phyloP scores from a whole-genome alignment of 2,113 vertebrate genomes.

The Microcebus griseorufus region DNA sequence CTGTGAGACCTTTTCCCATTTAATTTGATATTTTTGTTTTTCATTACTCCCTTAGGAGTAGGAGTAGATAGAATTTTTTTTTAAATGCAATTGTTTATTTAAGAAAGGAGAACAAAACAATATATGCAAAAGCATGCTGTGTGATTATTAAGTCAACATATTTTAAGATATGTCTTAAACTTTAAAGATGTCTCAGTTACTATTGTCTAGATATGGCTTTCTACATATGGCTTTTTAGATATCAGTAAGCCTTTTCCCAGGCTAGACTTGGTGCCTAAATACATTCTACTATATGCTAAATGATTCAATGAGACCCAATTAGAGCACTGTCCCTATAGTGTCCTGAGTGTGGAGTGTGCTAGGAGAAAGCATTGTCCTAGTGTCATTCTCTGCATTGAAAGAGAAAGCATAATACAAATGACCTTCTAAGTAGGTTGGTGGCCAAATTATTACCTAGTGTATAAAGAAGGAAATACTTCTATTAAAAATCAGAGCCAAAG shows the following conservation, averaged over 20 bases:
- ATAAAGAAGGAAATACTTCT: background rate
- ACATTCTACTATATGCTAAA: background rate
- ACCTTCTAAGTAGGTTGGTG: slow-evolving; percentile 34
- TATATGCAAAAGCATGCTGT: background rate
- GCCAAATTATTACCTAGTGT: slow-evolving; percentile 45
- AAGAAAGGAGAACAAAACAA: background rate
- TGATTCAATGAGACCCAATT: background rate
- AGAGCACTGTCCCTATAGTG: background rate
- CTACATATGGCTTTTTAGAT: background rate
- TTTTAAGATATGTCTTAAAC: background rate
- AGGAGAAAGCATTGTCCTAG: background rate
- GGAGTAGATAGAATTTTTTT: background rate
- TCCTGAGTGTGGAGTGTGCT: background rate
- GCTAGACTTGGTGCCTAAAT: background rate
- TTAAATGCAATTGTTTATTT: background rate
- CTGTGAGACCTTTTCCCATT: background rate
- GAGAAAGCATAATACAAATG: slow-evolving; percentile 13
- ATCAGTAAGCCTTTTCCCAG: background rate
- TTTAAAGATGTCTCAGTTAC: background rate
- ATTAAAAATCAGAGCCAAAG: background rate
- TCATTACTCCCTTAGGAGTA: background rate
- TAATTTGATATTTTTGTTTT: background rate
- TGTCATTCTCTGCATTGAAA: slow-evolving; percentile 6
- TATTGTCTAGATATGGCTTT: background rate
- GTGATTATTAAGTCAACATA: background rate